A percentile compares a stretch with the other conserved stretches of the same genome.
Conservation (phyloP, 2,888 invertebrate species). For the Xiphydria camelus region DNA sequence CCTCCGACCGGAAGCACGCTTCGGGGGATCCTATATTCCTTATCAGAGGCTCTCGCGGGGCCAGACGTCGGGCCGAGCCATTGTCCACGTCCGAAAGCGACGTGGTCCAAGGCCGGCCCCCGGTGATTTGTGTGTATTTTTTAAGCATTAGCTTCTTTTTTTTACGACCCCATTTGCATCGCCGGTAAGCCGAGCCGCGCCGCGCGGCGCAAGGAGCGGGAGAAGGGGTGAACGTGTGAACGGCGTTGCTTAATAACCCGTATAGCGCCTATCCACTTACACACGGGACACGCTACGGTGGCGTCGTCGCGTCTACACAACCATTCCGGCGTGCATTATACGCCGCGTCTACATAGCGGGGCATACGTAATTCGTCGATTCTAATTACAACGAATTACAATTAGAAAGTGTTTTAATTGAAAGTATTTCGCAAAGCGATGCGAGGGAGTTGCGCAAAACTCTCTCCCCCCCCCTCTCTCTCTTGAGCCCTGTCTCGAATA, state of each 20-base stretch:
- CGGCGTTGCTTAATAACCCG: conserved; percentile 48
- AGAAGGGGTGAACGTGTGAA: conserved; percentile 39
- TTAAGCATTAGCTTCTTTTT: conserved; percentile 8
- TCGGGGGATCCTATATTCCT: conserved; percentile 45
- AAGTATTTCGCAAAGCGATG: conserved; percentile 45
- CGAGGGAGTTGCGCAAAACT: conserved; percentile 26
- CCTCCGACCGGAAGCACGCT: conserved; percentile 47
- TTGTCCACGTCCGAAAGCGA: conserved; percentile 46
- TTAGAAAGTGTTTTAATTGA: conserved; percentile 54
- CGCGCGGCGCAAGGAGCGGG: conserved; percentile 15
- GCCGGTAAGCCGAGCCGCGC: conserved; percentile 22
- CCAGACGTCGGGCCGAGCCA: conserved; percentile 25
- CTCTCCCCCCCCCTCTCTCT: background rate
- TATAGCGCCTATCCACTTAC: conserved; percentile 20
- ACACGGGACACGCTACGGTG: background rate
- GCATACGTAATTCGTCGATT: conserved; percentile 43
- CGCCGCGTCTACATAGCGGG: background rate
- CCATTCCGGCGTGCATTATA: background rate
- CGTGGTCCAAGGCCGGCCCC: conserved; percentile 40
- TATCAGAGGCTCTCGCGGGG: conserved; percentile 36
- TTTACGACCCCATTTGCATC: conserved; percentile 41
- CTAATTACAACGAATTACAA: conserved; percentile 49
- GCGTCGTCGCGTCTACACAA: background rate
- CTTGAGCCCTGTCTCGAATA: too few species aligned
- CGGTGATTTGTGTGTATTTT: conserved; percentile 26